Percentiles rank a stretch among this genome's conserved stretches.
These are phyloP conservation scores for Buceros bicornis DNA, from an alignment of 2,797 vertebrate species.

Conservation along the genomic window DNA sequence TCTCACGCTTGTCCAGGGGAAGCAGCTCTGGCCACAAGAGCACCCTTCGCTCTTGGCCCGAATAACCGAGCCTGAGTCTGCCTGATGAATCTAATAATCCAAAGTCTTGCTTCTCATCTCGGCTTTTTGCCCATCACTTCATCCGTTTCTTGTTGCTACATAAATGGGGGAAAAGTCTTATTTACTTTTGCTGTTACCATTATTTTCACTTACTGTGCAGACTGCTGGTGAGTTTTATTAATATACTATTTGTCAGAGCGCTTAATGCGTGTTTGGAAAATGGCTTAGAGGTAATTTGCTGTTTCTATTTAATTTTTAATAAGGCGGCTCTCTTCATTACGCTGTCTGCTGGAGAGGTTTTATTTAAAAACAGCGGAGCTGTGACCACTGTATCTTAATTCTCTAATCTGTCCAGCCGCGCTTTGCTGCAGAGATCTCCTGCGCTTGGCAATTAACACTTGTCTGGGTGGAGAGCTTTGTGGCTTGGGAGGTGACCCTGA, in stretches of 20 bases:
- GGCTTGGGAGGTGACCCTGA: not conserved
- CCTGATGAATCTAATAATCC: not conserved
- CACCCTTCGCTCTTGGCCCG: fast-evolving
- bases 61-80: not conserved
- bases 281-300: not conserved
- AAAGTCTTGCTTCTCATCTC: not conserved
- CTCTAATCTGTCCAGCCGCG: not conserved
- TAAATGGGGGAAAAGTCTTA: not conserved
- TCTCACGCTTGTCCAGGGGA: not conserved
- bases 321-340: not conserved
- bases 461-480: fast-evolving
- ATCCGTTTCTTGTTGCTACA: not conserved
- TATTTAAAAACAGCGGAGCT: not conserved
- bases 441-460: too few species aligned
- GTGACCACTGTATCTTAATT: not conserved
- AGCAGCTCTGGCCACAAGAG: fast-evolving
- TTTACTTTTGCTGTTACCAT: not conserved
- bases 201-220: not conserved
- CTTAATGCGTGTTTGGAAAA: not conserved
- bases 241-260: not conserved
- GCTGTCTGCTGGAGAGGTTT: not conserved
- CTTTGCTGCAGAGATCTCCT: not conserved
- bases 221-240: not conserved
- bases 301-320: slow-evolving; percentile 21
- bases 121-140: not conserved